Conservation (phyloP, 2,113 vertebrate genomes). For the Ciconia boyciana region DNA sequence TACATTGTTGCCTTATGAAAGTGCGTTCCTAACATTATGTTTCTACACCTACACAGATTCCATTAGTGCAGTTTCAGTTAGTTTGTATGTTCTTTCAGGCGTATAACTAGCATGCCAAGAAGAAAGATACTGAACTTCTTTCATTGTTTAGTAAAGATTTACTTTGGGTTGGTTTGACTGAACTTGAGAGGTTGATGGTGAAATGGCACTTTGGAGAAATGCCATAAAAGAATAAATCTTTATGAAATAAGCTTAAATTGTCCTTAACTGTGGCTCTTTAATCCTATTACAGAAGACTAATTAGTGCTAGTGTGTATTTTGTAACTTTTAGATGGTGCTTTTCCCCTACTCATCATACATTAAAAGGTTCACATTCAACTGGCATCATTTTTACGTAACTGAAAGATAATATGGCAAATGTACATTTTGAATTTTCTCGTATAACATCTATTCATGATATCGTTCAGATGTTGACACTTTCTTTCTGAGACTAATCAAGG, state of each 20-base stretch:
- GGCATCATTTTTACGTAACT: background rate
- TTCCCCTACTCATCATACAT: background rate
- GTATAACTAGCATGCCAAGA: background rate
- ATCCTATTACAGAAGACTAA: conserved; percentile 5
- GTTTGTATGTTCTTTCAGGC: background rate
- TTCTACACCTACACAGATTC: background rate
- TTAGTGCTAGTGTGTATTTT: background rate
- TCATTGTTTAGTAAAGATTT: background rate
- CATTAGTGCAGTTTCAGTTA: background rate
- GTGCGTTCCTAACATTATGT: background rate
- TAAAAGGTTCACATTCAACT: background rate
- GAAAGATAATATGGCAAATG: background rate
- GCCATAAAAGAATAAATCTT: background rate
- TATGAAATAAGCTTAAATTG: conserved; percentile 2
- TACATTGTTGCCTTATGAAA: background rate
- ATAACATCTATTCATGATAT: background rate
- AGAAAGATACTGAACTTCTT: background rate
- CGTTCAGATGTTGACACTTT: background rate
- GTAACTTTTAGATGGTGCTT: background rate
- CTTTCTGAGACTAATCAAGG: background rate
- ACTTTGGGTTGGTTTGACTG: background rate
- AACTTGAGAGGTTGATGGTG: background rate
- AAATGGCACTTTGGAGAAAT: conserved; percentile 13
- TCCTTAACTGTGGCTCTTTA: background rate
- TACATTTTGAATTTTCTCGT: background rate